Evolutionary conservation across 2,888 invertebrate genomes (phyloP).

Genomic region (Caradrina clavipalpis): DNA sequence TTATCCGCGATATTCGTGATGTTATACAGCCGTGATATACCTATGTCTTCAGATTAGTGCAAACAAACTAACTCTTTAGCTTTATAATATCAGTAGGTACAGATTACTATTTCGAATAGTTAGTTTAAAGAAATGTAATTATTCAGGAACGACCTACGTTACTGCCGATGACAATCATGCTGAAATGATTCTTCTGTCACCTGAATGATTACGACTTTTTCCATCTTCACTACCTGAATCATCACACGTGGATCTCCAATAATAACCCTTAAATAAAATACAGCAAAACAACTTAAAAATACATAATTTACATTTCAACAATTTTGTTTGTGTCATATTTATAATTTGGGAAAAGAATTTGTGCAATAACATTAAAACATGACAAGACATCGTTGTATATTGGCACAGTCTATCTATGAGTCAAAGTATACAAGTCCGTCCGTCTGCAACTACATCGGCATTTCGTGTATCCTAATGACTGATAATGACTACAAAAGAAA

Average conservation of each 20-base stretch:
- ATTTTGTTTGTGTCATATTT: constrained; percentile 41
- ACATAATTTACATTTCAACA: constrained; percentile 36
- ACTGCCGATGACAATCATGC: background rate
- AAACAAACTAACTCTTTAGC: too few species aligned
- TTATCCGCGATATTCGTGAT: too few species aligned
- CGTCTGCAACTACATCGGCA: constrained; percentile 55
- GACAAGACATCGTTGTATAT: constrained; percentile 23
- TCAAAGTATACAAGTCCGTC: constrained; percentile 58
- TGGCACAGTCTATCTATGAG: constrained; percentile 61
- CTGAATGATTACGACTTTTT: background rate
- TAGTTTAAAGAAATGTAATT: background rate
- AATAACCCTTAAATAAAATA: constrained; percentile 17
- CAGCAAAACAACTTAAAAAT: constrained; percentile 24
- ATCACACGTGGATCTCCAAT: background rate
- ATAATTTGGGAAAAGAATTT: constrained; percentile 36
- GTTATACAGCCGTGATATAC: too few species aligned
- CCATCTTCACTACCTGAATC: constrained; percentile 5
- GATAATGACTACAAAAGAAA: constrained; percentile 66
- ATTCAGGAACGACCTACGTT: background rate
- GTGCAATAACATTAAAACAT: constrained; percentile 42
- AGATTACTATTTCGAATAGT: background rate
- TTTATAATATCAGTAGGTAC: too few species aligned
- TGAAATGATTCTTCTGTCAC: background rate
- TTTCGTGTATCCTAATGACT: constrained; percentile 61
- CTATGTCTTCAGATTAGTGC: too few species aligned